Percentiles rank a stretch among this genome's conserved stretches.
phyloP scores from a whole-genome alignment of 2,888 invertebrate genomes.

The Lepas anatifera region DNA sequence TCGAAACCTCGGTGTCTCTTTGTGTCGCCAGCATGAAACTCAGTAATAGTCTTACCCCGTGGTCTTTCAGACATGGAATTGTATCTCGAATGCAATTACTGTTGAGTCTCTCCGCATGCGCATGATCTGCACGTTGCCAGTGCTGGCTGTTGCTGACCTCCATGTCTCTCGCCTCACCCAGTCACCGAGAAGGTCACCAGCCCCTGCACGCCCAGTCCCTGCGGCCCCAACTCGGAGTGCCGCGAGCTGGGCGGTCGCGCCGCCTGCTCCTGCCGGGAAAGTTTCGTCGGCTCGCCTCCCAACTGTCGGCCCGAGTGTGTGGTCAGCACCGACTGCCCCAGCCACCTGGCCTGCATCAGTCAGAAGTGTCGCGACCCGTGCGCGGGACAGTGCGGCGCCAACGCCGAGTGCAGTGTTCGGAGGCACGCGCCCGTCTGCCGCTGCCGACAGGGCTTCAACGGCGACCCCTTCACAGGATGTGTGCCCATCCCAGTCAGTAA shows the following conservation, averaged over 20 bases:
- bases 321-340: slow-evolving; percentile 52
- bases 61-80: too few species aligned
- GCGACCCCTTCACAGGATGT: slow-evolving; percentile 46
- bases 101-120: too few species aligned
- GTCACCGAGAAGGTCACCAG: background rate
- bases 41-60: too few species aligned
- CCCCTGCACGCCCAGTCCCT: slow-evolving; percentile 48
- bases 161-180: background rate
- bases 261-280: slow-evolving; percentile 58
- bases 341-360: slow-evolving; percentile 57
- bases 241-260: slow-evolving; percentile 32
- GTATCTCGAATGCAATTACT: too few species aligned
- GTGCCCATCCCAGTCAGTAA: background rate
- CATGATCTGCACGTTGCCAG: background rate
- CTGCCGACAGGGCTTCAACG: slow-evolving; percentile 55
- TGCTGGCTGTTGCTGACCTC: background rate
- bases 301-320: slow-evolving; percentile 62
- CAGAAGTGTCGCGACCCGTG: slow-evolving; percentile 46
- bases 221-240: slow-evolving; percentile 68
- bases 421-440: slow-evolving; percentile 57
- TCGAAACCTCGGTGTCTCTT: too few species aligned
- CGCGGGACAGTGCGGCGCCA: slow-evolving; percentile 41
- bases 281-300: slow-evolving; percentile 56
- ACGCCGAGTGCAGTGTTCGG: slow-evolving; percentile 60
- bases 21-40: too few species aligned